Evolutionary conservation across 2,797 vertebrate genomes (phyloP).

Genomic region (Argentina silus): DNA sequence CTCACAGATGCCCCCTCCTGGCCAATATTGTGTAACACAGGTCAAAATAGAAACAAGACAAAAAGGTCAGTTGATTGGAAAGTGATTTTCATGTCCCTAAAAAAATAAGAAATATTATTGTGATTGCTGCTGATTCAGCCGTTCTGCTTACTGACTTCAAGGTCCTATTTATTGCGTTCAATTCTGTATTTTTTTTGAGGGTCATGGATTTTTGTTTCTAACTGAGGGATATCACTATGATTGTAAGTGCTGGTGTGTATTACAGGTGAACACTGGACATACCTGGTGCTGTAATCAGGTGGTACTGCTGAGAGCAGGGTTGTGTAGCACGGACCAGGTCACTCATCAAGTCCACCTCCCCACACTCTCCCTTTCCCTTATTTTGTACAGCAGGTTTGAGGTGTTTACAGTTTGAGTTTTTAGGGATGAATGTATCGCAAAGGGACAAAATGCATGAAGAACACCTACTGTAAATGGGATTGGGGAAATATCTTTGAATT

Average conservation of each 20-base stretch:
- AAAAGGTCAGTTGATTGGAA: constrained; percentile 48
- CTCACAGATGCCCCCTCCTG: constrained; percentile 48
- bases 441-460: constrained; percentile 51
- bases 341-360: constrained; percentile 26
- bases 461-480: constrained; percentile 33
- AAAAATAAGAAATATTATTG: constrained; percentile 52
- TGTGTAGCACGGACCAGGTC: constrained; percentile 65
- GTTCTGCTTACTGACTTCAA: constrained; percentile 61
- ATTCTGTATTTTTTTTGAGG: constrained; percentile 16
- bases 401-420: constrained; percentile 30
- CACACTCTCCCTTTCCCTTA: neutral
- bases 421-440: constrained; percentile 46
- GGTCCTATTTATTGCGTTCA: constrained; percentile 54
- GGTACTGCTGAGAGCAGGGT: constrained; percentile 40
- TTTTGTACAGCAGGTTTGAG: constrained; percentile 22
- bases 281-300: constrained; percentile 13
- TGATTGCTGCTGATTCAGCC: constrained; percentile 57
- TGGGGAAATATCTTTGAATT: constrained; percentile 50
- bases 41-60: constrained; percentile 40
- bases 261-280: constrained; percentile 14
- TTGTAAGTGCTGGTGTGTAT: constrained; percentile 39
- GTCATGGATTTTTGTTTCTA: constrained; percentile 50
- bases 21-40: constrained; percentile 52
- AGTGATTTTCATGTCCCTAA: constrained; percentile 46
- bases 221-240: constrained; percentile 30